Evolutionary conservation across 2,888 invertebrate genomes (phyloP).

Genomic region (Heteropelma amictum): DNA sequence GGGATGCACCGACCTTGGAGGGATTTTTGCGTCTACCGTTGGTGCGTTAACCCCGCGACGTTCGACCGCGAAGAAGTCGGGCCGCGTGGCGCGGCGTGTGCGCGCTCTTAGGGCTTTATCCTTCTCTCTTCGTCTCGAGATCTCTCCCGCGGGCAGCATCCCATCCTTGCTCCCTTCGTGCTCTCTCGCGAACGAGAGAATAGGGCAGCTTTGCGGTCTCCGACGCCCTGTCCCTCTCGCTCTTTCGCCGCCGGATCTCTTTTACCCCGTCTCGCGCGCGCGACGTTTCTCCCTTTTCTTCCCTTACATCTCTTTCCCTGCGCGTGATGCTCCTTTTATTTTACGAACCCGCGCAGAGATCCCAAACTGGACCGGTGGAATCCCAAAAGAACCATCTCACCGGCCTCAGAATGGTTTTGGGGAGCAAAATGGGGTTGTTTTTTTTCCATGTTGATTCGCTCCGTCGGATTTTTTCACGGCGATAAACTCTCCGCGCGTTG

Average conservation of each 20-base stretch:
- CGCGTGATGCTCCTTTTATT: constrained; percentile 32
- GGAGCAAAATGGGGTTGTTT: too few relatives aligned
- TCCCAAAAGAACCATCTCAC: too few relatives aligned
- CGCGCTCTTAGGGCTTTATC: constrained; percentile 54
- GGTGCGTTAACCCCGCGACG: constrained; percentile 73
- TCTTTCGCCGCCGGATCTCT: constrained; percentile 43
- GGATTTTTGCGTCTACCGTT: constrained; percentile 77
- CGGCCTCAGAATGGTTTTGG: too few relatives aligned
- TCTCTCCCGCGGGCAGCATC: too few relatives aligned
- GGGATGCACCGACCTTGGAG: constrained; percentile 77
- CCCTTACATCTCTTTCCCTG: constrained; percentile 40
- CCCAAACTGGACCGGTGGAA: too few relatives aligned
- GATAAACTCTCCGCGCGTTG: too few relatives aligned
- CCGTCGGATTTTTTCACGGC: too few relatives aligned
- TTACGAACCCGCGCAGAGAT: constrained; percentile 33
- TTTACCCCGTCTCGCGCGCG: too few relatives aligned
- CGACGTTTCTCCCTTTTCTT: constrained; percentile 43
- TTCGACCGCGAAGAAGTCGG: constrained; percentile 43
- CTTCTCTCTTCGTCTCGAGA: constrained; percentile 50
- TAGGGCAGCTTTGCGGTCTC: constrained; percentile 42
- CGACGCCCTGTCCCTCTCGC: constrained; percentile 50
- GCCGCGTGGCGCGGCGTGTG: constrained; percentile 55
- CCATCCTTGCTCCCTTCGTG: constrained; percentile 38
- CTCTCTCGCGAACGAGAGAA: constrained; percentile 29
- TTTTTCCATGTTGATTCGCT: too few relatives aligned